Conservation (phyloP, 1,140 invertebrate genomes). For the Epicauta chinensis region DNA sequence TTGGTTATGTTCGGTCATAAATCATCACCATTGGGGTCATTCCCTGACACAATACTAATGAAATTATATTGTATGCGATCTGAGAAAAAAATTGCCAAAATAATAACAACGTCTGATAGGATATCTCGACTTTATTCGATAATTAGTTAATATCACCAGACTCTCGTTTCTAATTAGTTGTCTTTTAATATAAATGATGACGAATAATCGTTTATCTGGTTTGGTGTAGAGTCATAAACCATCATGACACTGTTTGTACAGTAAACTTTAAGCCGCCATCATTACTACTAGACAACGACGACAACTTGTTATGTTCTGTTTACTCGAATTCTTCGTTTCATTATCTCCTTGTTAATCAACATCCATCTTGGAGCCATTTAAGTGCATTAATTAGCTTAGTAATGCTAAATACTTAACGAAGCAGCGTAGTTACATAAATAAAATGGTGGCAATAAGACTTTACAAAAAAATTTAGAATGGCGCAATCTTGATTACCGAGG, state of each 20-base stretch:
- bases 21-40: constrained; percentile 4
- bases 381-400: constrained; percentile 8
- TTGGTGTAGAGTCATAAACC: constrained; percentile 4
- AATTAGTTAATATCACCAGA: constrained; percentile 5
- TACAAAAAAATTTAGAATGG: too few relatives aligned
- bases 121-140: constrained; percentile 5
- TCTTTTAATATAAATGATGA: constrained; percentile 1
- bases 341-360: constrained; percentile 14
- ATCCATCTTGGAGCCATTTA: constrained; percentile 9
- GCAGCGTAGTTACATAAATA: too few relatives aligned
- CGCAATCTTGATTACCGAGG: too few relatives aligned
- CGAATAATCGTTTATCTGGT: constrained; percentile 5
- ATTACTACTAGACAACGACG: not conserved
- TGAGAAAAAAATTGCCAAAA: constrained; percentile 5
- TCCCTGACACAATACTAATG: constrained; percentile 6
- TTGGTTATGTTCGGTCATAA: not conserved
- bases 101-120: not conserved
- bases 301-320: constrained; percentile 10
- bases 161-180: constrained; percentile 17
- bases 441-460: too few relatives aligned
- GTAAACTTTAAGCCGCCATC: constrained; percentile 2
- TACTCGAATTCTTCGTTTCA: constrained; percentile 14
- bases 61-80: constrained; percentile 9
- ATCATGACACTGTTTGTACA: constrained; percentile 5
- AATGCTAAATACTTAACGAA: not conserved